Percentiles rank a stretch among this genome's conserved stretches.
Conservation (phyloP, 2,888 invertebrate genomes). For the Teinopalpus imperialis region DNA sequence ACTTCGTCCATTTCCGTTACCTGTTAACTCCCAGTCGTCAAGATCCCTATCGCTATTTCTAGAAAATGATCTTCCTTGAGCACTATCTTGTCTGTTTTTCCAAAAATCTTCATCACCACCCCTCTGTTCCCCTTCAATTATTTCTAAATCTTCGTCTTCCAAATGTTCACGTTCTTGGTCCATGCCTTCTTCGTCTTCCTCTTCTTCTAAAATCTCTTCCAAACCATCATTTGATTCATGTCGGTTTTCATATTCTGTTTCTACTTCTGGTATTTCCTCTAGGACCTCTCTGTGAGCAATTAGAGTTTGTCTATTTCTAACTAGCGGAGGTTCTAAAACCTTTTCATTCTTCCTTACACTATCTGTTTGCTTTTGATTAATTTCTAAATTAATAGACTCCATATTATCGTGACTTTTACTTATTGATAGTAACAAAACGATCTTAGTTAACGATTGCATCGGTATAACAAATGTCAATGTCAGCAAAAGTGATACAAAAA, state of each 20-base stretch:
- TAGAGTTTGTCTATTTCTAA: conserved; percentile 50
- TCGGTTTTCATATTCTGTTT: conserved; percentile 67
- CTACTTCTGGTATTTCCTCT: conserved; percentile 72
- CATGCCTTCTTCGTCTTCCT: conserved; percentile 53
- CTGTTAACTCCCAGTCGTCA: conserved; percentile 77
- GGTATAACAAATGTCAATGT: conserved; percentile 86
- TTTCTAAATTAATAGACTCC: conserved; percentile 32
- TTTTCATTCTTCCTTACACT: conserved; percentile 37
- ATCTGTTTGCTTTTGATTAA: conserved; percentile 27
- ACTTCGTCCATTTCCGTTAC: conserved; percentile 41
- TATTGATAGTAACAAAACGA: conserved; percentile 45
- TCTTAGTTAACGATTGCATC: conserved; percentile 77
- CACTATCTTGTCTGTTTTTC: conserved; percentile 52
- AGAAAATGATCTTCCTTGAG: conserved; percentile 43
- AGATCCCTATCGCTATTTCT: conserved; percentile 58
- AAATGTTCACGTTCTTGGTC: conserved; percentile 46
- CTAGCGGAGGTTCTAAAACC: conserved; percentile 40
- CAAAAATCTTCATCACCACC: conserved; percentile 63
- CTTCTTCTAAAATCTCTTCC: conserved; percentile 72
- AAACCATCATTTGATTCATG: conserved; percentile 58
- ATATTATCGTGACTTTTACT: conserved; percentile 26
- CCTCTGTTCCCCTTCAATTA: conserved; percentile 68
- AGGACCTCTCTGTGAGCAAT: conserved; percentile 69
- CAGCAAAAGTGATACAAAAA: conserved; percentile 75
- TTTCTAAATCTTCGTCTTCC: conserved; percentile 59